These are phyloP conservation scores for Plebejus melissa DNA, from an alignment of 2,888 invertebrate genomes.

Conservation along the genomic window DNA sequence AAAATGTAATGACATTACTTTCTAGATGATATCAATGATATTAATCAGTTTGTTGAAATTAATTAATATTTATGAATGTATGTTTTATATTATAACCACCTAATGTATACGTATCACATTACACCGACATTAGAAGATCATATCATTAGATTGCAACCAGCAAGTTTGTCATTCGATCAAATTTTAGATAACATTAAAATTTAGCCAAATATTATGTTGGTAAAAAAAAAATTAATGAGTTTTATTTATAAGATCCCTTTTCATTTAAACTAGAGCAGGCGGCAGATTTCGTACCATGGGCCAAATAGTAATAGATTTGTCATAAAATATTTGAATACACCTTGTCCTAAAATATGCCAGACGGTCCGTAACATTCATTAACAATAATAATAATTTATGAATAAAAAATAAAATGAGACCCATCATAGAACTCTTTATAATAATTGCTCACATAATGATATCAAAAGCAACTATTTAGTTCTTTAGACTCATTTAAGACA, in stretches of 20 bases:
- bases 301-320: too few species aligned
- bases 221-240: neutral
- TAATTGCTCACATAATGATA: too few species aligned
- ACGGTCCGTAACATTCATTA: too few species aligned
- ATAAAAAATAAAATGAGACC: too few species aligned
- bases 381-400: too few species aligned
- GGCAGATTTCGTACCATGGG: too few species aligned
- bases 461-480: too few species aligned
- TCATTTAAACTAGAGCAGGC: too few species aligned
- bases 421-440: too few species aligned
- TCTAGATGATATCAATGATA: neutral
- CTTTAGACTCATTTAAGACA: too few species aligned
- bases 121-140: slow-evolving; percentile 25
- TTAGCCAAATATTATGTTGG: slow-evolving; percentile 20
- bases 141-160: slow-evolving; percentile 28
- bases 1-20: neutral
- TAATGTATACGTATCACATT: slow-evolving; percentile 1
- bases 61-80: neutral
- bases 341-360: too few species aligned
- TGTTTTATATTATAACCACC: neutral
- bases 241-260: neutral
- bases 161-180: slow-evolving; percentile 10
- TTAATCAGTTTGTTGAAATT: neutral
- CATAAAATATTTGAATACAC: too few species aligned
- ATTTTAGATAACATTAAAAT: slow-evolving; percentile 10